Conservation (phyloP, 2,797 vertebrate genomes). For the Enteromius fasciolatus region DNA sequence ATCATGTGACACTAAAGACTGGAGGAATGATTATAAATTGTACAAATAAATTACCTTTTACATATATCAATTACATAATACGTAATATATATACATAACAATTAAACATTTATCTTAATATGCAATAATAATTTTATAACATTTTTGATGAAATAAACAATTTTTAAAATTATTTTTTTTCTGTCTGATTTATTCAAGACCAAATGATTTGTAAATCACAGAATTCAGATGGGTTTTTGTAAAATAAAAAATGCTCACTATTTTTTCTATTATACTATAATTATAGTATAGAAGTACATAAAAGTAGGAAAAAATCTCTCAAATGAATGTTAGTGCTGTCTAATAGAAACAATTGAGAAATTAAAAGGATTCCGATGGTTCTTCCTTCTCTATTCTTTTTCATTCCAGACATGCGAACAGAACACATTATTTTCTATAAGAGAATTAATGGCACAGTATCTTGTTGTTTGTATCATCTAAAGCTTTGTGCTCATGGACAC, state of each 20-base stretch:
- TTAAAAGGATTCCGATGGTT: background rate
- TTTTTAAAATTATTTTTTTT: too few relatives aligned
- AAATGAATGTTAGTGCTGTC: background rate
- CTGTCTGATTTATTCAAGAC: background rate
- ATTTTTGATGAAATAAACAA: background rate
- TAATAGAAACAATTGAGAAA: background rate
- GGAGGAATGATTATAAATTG: background rate
- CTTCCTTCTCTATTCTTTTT: constrained; percentile 5
- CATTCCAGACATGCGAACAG: constrained; percentile 65
- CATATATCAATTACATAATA: too few relatives aligned
- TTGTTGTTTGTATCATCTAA: constrained; percentile 65
- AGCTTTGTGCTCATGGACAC: constrained; percentile 65
- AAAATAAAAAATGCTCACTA: background rate
- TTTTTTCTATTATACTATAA: too few relatives aligned
- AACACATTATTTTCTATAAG: constrained; percentile 74
- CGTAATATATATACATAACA: too few relatives aligned
- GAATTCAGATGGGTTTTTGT: background rate
- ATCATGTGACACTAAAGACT: background rate
- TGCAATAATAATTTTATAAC: background rate
- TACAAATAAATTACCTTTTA: too few relatives aligned
- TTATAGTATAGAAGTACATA: background rate
- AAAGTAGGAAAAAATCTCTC: background rate
- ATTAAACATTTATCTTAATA: too few relatives aligned
- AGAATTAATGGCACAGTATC: constrained; percentile 62
- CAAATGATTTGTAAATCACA: background rate